Conservation (phyloP, 2,797 vertebrate species). For the Cyclura pinguis region DNA sequence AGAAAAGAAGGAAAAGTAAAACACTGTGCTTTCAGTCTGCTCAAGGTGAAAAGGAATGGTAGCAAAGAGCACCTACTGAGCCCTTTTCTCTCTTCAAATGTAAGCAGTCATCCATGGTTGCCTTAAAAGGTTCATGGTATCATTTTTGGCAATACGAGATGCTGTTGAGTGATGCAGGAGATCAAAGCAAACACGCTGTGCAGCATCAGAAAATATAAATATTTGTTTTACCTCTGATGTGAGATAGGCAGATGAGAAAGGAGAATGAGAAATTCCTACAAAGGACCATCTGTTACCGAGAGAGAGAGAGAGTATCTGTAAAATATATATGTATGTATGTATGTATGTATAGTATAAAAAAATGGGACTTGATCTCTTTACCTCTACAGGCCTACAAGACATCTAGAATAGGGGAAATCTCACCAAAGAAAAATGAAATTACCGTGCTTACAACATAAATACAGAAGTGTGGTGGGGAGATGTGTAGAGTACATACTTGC, state of each 20-base stretch:
- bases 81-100: slow-evolving; percentile 16
- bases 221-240: slow-evolving; percentile 23
- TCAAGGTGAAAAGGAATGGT: neutral
- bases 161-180: slow-evolving; percentile 21
- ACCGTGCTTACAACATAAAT: neutral
- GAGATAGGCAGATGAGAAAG: slow-evolving; percentile 25
- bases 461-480: neutral
- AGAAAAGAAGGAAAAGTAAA: slow-evolving; percentile 10
- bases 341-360: neutral
- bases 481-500: neutral
- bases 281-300: neutral
- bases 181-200: slow-evolving; percentile 18
- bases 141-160: slow-evolving; percentile 15
- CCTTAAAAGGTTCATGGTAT: slow-evolving; percentile 19
- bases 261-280: neutral
- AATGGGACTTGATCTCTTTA: slow-evolving; percentile 8
- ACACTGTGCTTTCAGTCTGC: neutral
- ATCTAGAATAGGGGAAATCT: neutral
- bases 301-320: no score
- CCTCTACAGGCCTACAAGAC: neutral
- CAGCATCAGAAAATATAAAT: slow-evolving; percentile 16
- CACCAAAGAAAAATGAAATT: neutral
- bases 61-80: neutral
- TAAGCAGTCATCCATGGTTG: slow-evolving; percentile 2
- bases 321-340: no score